Percentiles rank a stretch among this genome's conserved stretches.
Conservation (phyloP, 2,113 vertebrate genomes). For the Archocentrus centrarchus region DNA sequence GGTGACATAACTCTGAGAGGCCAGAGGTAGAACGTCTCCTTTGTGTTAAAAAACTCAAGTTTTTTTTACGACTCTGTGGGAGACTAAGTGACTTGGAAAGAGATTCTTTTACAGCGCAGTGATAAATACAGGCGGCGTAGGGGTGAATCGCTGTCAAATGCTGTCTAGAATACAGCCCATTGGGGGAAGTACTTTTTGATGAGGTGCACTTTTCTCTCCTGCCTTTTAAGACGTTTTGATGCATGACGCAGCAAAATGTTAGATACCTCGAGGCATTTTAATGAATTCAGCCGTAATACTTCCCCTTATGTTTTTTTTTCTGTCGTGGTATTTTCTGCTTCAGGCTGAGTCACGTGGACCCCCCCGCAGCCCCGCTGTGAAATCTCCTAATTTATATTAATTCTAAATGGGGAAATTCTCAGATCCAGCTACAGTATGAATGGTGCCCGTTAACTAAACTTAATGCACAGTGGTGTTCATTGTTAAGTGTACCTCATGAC, state of each 20-base stretch:
- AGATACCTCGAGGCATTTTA: constrained; percentile 39
- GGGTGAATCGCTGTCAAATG: constrained; percentile 58
- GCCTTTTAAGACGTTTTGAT: constrained; percentile 52
- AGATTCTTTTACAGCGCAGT: constrained; percentile 28
- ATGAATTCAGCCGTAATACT: constrained; percentile 31
- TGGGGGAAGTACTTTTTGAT: constrained; percentile 51
- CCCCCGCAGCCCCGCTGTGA: not conserved
- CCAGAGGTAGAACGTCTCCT: not conserved
- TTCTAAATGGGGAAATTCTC: constrained; percentile 37
- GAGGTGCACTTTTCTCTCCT: constrained; percentile 48
- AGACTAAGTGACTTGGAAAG: constrained; percentile 44
- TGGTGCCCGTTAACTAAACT: constrained; percentile 30
- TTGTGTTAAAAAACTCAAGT: not conserved
- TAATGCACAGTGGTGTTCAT: constrained; percentile 50
- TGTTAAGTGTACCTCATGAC: constrained; percentile 56
- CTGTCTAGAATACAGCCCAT: constrained; percentile 27
- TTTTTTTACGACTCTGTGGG: constrained; percentile 24
- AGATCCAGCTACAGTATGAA: constrained; percentile 20
- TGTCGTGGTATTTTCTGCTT: constrained; percentile 36
- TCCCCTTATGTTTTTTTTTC: constrained; percentile 32
- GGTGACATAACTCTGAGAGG: not conserved
- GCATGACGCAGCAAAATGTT: constrained; percentile 52
- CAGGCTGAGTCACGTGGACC: not conserved
- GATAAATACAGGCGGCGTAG: constrained; percentile 50
- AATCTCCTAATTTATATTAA: constrained; percentile 44